Evolutionary conservation across 2,113 vertebrate genomes (phyloP).

Genomic region (Phasianus colchicus): DNA sequence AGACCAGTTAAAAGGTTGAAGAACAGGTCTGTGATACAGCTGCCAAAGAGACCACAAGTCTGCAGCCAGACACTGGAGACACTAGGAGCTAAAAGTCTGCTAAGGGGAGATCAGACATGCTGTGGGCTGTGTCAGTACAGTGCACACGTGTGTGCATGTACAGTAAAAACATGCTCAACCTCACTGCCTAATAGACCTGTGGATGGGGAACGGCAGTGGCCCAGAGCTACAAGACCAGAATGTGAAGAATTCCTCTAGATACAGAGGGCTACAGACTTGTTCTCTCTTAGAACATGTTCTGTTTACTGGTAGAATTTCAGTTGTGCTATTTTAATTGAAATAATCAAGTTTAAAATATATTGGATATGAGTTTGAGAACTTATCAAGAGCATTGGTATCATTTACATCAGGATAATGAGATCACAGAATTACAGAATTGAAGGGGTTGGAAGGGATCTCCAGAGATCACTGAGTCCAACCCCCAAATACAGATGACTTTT

Average conservation of each 20-base stretch:
- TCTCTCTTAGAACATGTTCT: background rate
- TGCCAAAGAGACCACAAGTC: background rate
- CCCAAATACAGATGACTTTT: background rate
- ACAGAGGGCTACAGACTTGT: background rate
- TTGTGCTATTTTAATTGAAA: background rate
- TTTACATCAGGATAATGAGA: background rate
- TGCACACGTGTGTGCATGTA: fast-evolving
- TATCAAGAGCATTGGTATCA: background rate
- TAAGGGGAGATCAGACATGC: background rate
- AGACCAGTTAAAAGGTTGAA: background rate
- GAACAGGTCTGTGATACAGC: background rate
- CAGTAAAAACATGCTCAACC: background rate
- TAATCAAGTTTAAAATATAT: background rate
- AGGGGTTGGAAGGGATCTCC: too few relatives aligned
- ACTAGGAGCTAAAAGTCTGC: background rate
- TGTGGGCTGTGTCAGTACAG: background rate
- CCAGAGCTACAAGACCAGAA: background rate
- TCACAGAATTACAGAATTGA: too few relatives aligned
- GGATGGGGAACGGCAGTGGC: background rate
- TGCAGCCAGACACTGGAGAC: background rate
- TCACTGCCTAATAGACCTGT: background rate
- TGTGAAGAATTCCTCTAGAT: background rate
- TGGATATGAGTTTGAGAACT: background rate
- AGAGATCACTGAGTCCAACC: too few relatives aligned
- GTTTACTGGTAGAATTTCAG: background rate